These are phyloP conservation scores for Oxyruncus cristatus DNA, from an alignment of 2,113 vertebrate species.

Conservation along the genomic window DNA sequence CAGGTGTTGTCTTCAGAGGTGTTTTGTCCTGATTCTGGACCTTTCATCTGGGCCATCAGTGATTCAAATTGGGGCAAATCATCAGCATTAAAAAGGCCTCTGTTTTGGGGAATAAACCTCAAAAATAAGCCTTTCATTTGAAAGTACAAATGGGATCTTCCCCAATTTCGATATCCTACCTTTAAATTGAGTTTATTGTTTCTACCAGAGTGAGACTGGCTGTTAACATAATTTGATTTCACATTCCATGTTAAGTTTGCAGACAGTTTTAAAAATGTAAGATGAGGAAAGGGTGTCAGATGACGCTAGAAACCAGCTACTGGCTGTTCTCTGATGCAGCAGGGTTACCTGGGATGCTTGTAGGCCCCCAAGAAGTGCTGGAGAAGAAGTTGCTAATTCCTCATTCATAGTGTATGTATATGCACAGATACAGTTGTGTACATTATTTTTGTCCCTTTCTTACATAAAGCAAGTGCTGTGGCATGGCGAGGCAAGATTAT, in stretches of 20 bases:
- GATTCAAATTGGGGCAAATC: background rate
- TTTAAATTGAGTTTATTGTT: background rate
- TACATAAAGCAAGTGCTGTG: background rate
- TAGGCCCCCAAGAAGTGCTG: background rate
- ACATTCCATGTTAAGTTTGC: background rate
- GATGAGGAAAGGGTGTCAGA: accelerated
- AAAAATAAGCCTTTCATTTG: background rate
- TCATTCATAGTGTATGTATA: background rate
- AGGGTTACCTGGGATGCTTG: background rate
- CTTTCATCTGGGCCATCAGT: background rate
- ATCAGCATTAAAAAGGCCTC: background rate
- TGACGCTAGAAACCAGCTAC: background rate
- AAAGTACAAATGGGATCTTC: background rate
- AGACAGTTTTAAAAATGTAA: background rate
- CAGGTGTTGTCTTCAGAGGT: background rate
- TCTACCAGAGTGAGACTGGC: background rate
- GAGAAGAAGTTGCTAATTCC: background rate
- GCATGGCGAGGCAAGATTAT: background rate
- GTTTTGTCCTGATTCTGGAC: background rate
- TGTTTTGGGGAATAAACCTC: background rate
- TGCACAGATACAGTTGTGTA: background rate
- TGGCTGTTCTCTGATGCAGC: background rate
- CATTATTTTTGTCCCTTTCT: background rate
- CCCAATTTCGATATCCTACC: background rate
- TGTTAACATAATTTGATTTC: background rate